Base-by-base conservation (phyloP, 2,797 vertebrate genomes). In the Sandelia bainsii region DNA sequence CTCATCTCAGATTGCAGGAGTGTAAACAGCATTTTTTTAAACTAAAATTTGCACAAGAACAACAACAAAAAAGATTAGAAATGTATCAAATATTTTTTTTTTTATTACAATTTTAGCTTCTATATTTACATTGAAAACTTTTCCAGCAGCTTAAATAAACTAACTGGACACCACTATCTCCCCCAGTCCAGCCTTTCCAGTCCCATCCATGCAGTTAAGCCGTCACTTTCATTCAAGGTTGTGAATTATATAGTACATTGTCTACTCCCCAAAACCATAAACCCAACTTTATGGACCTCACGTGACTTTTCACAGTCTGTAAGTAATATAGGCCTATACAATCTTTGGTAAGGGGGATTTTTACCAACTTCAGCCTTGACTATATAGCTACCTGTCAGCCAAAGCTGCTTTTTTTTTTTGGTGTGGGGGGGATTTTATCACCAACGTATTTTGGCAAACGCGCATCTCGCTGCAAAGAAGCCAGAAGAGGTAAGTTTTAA, bases 241-340 rank as follows among this genome's bases (percentile, higher is more conserved):
- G 98, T 99, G 98, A 99, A 98, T 98, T 99, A 99, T 98, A 98
- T 98, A 95, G 97, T 95, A 97, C 96, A 96, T 97, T 98, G 98
- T 99, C 98, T 98, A 99, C 98, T 98, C 98, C 98, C 98, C 97
- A 97, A 98, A 99, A 99, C 97, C 98, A 99, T 99, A 99, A 99
- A 99, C 98, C 96, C 96, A 99, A 99, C 97, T 99, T 99, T 99
- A 99, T 99, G 98, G 97, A 97, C 95, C 96, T 96, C 98, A 99
- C 98, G 98, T 99, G 98, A 99, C 98, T 97, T 97, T 97, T 96
- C 96, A 92, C 96, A 97, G 97, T 97, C 96, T 97, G 96, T 98
- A 96, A 98, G 97, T 97, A 97, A 96, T 98, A 97, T 97, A 96
- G 97, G 95, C 90, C 96, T 96, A 95, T 97, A 93, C 89, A 82